These are phyloP conservation scores for Cephus cinctus DNA, from an alignment of 1,140 invertebrate species.

Conservation along the genomic window DNA sequence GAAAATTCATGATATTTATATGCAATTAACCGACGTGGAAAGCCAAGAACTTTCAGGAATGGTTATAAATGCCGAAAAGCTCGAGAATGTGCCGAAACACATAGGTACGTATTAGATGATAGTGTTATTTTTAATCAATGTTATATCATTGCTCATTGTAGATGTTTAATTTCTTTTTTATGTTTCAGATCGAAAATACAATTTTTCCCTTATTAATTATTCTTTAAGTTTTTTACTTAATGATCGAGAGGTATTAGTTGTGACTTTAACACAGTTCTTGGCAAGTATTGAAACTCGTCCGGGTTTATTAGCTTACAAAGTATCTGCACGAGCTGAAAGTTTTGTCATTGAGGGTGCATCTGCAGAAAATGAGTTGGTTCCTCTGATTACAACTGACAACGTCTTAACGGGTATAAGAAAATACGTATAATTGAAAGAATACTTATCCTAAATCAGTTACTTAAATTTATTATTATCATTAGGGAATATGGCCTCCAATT, in stretches of 20 bases:
- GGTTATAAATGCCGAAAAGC: conserved; percentile 13
- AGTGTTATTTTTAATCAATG: not conserved
- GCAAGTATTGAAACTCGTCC: conserved; percentile 72
- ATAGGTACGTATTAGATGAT: conserved; percentile 28
- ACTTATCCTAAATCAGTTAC: conserved; percentile 1
- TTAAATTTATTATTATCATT: conserved; percentile 28
- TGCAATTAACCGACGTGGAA: conserved; percentile 12
- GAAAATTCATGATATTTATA: conserved; percentile 24
- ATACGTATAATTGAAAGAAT: not conserved
- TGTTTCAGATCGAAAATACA: conserved; percentile 74
- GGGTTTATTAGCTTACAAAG: conserved; percentile 68
- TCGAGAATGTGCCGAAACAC: conserved; percentile 27
- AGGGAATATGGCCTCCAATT: conserved; percentile 66
- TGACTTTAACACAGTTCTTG: conserved; percentile 73
- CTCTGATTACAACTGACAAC: conserved; percentile 70
- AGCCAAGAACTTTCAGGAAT: conserved; percentile 18
- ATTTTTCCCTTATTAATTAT: conserved; percentile 75
- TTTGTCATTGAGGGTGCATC: conserved; percentile 76
- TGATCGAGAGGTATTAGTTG: conserved; percentile 70
- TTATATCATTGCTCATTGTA: no score
- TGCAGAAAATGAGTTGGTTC: conserved; percentile 71
- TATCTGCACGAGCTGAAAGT: conserved; percentile 74
- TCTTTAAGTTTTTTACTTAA: conserved; percentile 69
- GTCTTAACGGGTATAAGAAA: conserved; percentile 60
- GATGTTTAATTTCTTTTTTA: not conserved